Evolutionary conservation across 2,797 vertebrate species (phyloP).

Genomic region (Acanthiza pusilla): DNA sequence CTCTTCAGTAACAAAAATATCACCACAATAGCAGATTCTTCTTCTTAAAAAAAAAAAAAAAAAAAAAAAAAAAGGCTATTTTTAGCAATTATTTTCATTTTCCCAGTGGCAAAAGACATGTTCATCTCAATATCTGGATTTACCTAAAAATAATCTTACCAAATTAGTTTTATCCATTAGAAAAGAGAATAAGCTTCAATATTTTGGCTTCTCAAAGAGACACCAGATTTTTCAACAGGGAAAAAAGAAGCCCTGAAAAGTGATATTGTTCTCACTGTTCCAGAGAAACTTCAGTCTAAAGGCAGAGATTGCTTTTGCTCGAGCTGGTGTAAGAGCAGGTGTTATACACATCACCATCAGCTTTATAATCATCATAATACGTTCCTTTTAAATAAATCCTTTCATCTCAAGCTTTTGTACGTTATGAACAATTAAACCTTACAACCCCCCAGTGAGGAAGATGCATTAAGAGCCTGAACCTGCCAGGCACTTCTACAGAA

Average conservation of each 20-base stretch:
- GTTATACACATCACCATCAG: neutral
- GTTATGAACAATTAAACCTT: conserved; percentile 49
- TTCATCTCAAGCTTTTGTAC: conserved; percentile 24
- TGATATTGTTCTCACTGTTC: neutral
- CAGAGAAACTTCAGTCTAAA: neutral
- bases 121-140: neutral
- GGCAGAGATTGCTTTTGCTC: neutral
- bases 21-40: neutral
- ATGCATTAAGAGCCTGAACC: neutral
- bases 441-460: conserved; percentile 22
- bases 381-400: conserved; percentile 32
- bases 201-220: neutral
- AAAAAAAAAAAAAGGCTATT: too few species aligned
- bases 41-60: neutral
- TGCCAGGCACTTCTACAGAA: neutral
- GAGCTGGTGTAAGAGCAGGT: conserved; percentile 43
- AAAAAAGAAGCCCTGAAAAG: neutral
- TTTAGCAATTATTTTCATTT: neutral
- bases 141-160: neutral
- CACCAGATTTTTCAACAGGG: neutral
- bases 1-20: neutral
- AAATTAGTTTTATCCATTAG: neutral
- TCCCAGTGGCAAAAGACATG: neutral
- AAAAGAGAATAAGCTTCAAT: neutral
- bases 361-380: conserved; percentile 2